These are phyloP conservation scores for Xylophagus ater DNA, from an alignment of 2,888 invertebrate species.

Conservation along the genomic window DNA sequence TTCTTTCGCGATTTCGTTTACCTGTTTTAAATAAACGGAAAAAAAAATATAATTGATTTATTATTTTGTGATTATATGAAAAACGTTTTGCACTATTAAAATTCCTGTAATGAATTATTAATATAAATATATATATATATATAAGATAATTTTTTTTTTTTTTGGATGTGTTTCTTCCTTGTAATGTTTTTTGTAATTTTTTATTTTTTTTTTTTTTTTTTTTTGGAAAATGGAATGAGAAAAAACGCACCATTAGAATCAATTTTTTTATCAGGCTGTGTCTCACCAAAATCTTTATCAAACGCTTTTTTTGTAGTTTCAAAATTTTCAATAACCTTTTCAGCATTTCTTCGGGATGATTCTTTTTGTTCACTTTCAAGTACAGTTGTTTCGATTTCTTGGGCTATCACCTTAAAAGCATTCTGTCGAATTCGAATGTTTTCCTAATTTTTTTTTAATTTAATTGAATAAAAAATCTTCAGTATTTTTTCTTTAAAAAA, in stretches of 20 bases:
- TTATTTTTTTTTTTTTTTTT: constrained; percentile 10
- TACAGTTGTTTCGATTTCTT: constrained; percentile 13
- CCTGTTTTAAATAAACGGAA: constrained; percentile 22
- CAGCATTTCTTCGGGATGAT: constrained; percentile 1
- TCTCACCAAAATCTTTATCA: constrained; percentile 30
- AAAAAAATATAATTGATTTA: constrained; percentile 1
- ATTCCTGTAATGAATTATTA: no score
- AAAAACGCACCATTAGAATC: constrained; percentile 33
- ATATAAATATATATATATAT: no score
- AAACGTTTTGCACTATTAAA: constrained; percentile 2
- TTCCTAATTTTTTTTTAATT: constrained; percentile 10
- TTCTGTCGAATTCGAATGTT: constrained; percentile 13
- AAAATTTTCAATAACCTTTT: not conserved
- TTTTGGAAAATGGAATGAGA: constrained; percentile 4
- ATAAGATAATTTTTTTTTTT: no score
- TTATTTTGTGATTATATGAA: not conserved
- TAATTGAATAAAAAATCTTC: constrained; percentile 1
- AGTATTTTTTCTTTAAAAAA: constrained; percentile 4
- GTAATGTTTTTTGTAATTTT: constrained; percentile 10
- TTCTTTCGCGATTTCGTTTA: constrained; percentile 33
- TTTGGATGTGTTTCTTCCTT: no score
- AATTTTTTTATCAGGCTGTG: constrained; percentile 30
- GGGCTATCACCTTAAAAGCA: constrained; percentile 16
- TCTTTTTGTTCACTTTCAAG: constrained; percentile 4
- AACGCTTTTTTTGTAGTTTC: constrained; percentile 21